These are phyloP conservation scores for Tragelaphus imberbis DNA, from an alignment of 2,113 vertebrate genomes.

Conservation along the genomic window DNA sequence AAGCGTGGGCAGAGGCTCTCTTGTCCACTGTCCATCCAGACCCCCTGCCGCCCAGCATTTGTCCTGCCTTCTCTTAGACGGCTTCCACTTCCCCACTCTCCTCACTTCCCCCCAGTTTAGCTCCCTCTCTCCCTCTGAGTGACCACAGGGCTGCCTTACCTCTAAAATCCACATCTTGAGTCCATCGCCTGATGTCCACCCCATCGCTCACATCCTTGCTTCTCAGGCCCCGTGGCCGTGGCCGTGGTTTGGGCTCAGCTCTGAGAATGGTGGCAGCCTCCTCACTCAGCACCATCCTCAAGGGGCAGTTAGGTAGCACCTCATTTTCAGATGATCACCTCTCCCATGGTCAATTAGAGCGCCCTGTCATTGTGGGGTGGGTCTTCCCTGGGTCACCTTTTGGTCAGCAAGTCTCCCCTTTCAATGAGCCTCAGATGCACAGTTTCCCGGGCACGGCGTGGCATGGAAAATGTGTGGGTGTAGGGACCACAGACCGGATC, in stretches of 20 bases:
- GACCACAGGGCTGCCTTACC: neutral
- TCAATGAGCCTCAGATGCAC: neutral
- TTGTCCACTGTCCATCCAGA: neutral
- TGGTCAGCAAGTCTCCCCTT: neutral
- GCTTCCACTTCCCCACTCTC: neutral
- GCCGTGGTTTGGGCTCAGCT: neutral
- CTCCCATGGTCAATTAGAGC: neutral
- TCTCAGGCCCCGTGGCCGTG: neutral
- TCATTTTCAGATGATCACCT: neutral
- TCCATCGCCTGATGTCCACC: neutral
- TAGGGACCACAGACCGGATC: neutral
- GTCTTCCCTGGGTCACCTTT: neutral
- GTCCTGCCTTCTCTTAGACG: neutral
- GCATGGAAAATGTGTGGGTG: neutral
- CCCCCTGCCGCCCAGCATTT: neutral
- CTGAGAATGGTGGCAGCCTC: neutral
- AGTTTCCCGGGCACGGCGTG: neutral
- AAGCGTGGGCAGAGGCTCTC: neutral
- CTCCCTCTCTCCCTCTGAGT: neutral
- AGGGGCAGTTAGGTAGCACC: neutral
- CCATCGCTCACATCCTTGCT: neutral
- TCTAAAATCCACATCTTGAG: neutral
- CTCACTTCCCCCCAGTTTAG: neutral
- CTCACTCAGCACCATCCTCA: neutral
- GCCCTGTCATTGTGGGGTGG: neutral